Base-by-base conservation (phyloP, 2,888 invertebrate species). In the Aporophyla nigra region DNA sequence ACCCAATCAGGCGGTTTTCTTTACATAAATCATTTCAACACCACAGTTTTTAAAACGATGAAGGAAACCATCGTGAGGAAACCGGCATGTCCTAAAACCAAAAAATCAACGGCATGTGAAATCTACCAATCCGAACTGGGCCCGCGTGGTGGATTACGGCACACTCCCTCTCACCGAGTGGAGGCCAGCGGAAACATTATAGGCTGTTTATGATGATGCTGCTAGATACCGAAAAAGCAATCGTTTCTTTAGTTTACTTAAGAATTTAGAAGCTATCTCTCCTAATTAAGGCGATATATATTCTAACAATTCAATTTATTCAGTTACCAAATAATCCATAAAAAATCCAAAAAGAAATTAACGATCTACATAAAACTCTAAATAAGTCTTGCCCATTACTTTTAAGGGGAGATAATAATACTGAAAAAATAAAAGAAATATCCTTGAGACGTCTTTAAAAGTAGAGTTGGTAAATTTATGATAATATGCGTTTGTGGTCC, bases 401-500 rank as follows among this genome's bases (percentile, higher is more conserved):
- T 24, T 46, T 56, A 72, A 67, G 73, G 53, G 74, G 73, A 76
- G 70, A 77, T 78, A 81, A 88, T 84, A 85, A 85, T 77, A 85
- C 83, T 86, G 82, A 82, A 83, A 78, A 71, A 77, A 74, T 84
- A 82, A 88, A 89, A 84, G 78, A 85, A 78, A 72, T 40, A 82
- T 86, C 91, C 90, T 90, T 91, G 88, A 87, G 82, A 87, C 89
- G 87, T 86, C 88, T 88, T 91, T 88, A 87, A 87, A 90, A 84
- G 89, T 90, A 87, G 82, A 86, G 90, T 90, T 90, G 86, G 91
- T 92, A 92, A 92, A 92, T 93, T 92, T 93, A 93, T 93, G 92
- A 89, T 93, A 93, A 93, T 93, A 88, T 86, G 85, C 83, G 88
- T 90, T 88, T 84, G 87, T 84, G 86, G 85, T 65, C 46, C 70